These are phyloP conservation scores for Acronicta aceris DNA, from an alignment of 2,888 invertebrate genomes.

Conservation along the genomic window DNA sequence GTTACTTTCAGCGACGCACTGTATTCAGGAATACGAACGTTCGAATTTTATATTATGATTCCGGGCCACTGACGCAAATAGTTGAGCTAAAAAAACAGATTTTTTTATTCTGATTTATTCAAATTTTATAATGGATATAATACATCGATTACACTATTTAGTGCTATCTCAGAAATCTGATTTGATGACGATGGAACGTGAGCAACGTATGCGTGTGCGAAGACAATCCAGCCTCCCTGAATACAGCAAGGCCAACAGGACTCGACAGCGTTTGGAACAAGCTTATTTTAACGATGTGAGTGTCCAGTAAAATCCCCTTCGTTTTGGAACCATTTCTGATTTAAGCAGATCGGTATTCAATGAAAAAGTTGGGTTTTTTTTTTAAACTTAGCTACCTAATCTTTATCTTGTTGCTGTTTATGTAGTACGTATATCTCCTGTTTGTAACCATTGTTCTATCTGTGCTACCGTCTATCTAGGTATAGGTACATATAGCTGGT, in stretches of 20 bases:
- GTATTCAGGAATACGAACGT: constrained; percentile 18
- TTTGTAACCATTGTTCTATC: no score
- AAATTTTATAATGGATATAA: constrained; percentile 79
- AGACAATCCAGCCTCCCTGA: constrained; percentile 87
- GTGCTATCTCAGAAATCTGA: constrained; percentile 87
- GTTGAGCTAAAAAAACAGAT: not conserved
- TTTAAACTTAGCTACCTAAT: no score
- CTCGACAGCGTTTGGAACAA: constrained; percentile 81
- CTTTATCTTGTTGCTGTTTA: no score
- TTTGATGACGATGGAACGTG: constrained; percentile 86
- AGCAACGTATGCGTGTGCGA: constrained; percentile 83
- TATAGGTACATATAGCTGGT: no score
- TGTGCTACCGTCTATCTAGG: no score
- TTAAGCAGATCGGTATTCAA: not conserved
- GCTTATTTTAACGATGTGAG: constrained; percentile 86
- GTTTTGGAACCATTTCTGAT: not conserved
- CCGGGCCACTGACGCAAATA: constrained; percentile 3
- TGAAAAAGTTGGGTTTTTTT: no score
- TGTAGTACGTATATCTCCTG: no score
- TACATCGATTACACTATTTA: constrained; percentile 85
- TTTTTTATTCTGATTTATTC: constrained; percentile 9
- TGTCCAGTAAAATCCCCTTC: constrained; percentile 33
- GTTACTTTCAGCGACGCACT: constrained; percentile 7
- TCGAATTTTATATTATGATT: constrained; percentile 2
- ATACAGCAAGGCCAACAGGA: constrained; percentile 80